Base-by-base conservation (phyloP, 2,797 vertebrate genomes). In the Platyrinchus mystaceus region DNA sequence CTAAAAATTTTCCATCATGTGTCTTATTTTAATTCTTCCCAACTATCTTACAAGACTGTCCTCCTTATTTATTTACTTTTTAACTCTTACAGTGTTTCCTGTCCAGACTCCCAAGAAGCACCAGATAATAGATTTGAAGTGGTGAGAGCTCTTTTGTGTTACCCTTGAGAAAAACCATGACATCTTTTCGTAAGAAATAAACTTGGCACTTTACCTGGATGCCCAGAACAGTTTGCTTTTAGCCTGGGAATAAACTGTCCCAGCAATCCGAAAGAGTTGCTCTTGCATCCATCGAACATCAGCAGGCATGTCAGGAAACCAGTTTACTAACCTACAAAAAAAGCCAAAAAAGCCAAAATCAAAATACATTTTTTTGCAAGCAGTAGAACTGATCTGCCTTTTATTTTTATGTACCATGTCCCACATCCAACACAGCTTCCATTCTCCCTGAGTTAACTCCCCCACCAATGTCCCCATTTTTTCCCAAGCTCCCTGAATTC, bases 291-390 rank as follows among this genome's bases (percentile, higher is more conserved):
- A 99, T 83, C 97, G 97, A 37, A 98, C 94, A 10, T 99, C 98
- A 43, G 98, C 97, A 2, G 98, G 98, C 60, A 99, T 98, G 89
- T 99, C 98, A 21, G 99, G 99, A 94, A 99, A 98, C 99, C 99
- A 99, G 94, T 99, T 98, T 49, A 99, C 96, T 70, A 99, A 95
- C 93, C 99, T 99, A 92, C 18, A 82, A 47, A 26, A 44, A 49
- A 26, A n/a, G 8, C 6, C 59, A 26, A 14, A 28, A 60, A 63
- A 30, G 10, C 87, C 49, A 63, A 46, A 91, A 53, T 2, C 60
- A 63, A 44, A 50, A 46, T 2, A 55, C 23, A 27, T 17, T 26
- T 49, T 49, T 50, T 14, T 20, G 5, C n/a, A 83, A 74, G 50
- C 63, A 63, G n/a, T 10, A 74, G 9, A 58, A 62, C 23, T 28